phyloP scores from a whole-genome alignment of 2,888 invertebrate genomes.

The Steinernema carpocapsae region DNA sequence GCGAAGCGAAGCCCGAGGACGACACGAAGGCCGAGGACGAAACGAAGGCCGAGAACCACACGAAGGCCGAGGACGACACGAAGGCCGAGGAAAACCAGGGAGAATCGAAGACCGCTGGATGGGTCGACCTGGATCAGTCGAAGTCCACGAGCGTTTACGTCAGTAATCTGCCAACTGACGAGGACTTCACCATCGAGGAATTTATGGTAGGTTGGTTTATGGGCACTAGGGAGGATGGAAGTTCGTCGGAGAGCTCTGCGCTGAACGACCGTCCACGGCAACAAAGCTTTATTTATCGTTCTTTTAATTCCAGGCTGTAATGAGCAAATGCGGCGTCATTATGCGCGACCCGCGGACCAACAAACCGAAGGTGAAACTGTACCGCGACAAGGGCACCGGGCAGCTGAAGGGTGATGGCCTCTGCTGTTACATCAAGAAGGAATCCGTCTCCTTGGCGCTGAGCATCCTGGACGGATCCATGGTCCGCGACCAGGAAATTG shows the following conservation, averaged over 20 bases:
- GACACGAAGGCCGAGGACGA: slow-evolving; percentile 45
- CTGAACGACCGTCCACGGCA: too few relatives aligned
- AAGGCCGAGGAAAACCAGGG: slow-evolving; percentile 38
- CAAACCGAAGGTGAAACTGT: slow-evolving; percentile 86
- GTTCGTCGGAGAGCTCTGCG: too few relatives aligned
- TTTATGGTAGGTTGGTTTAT: slow-evolving; percentile 52
- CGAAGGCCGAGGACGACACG: slow-evolving; percentile 42
- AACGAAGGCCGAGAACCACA: slow-evolving; percentile 39
- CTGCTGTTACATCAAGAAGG: slow-evolving; percentile 76
- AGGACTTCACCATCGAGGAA: slow-evolving; percentile 81
- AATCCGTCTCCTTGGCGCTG: slow-evolving; percentile 76
- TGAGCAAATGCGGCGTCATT: slow-evolving; percentile 94
- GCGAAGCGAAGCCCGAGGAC: slow-evolving; percentile 37
- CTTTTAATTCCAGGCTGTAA: slow-evolving; percentile 85
- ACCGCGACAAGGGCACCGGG: slow-evolving; percentile 79
- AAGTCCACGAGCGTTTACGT: slow-evolving; percentile 96
- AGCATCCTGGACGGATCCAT: slow-evolving; percentile 87
- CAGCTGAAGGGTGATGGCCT: slow-evolving; percentile 91
- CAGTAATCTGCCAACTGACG: slow-evolving; percentile 80
- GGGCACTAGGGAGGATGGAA: too few relatives aligned
- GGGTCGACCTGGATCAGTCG: slow-evolving; percentile 89
- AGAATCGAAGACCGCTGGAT: slow-evolving; percentile 72
- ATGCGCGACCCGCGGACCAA: slow-evolving; percentile 83
- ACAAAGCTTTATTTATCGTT: too few relatives aligned
- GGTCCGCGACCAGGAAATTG: slow-evolving; percentile 80